Base-by-base conservation (phyloP, 2,113 vertebrate species). In the Cebidichthys violaceus region DNA sequence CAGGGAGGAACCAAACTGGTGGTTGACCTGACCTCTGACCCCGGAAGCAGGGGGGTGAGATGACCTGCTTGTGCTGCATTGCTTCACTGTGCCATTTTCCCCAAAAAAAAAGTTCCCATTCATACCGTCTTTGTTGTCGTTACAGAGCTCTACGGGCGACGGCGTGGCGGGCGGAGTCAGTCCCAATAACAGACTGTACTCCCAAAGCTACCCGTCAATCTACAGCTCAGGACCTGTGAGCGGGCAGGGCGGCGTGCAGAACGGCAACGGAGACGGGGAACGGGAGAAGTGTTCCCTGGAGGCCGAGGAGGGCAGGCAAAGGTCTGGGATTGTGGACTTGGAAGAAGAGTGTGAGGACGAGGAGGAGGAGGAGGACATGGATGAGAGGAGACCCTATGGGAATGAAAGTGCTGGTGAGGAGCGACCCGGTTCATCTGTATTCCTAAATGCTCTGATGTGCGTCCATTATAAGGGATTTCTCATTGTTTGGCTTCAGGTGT, bases 161-260 rank as follows among this genome's bases (percentile, higher is more conserved):
- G 72, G 83, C 0, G 90, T 86, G 0, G 76, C 86, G 41, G 93
- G 89, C 0, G 89, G 92, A 52, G 84, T 92, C 79, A 94, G 94
- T 70, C 94, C 93, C 2, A 90, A 81, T 2, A 55, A 89, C 43
- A 92, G 93, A 41, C 88, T 95, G 41, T 96, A 95, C 69, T 96
- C 96, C 37, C 95, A 96, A 70, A 97, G 94, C 89, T 97, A 96
- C 86, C 96, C 96, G 2, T 96, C 96, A 2, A 96, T 96, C 89
- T 96, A 96, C 90, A 95, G 90, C 85, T 59, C 92, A 0, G 88
- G 84, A 2, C 72, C 79, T 1, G 55, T 41, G 10, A 73, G 77
- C 14, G 90, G 90, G 24, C 92, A 87, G 47, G 82, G 75, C 0
- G 82, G 14, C 1, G 89, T 82, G n/a, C 91, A 81, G 47, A 92